Evolutionary conservation across 2,888 invertebrate species (phyloP).

Genomic region (Drosophila vallismaia): DNA sequence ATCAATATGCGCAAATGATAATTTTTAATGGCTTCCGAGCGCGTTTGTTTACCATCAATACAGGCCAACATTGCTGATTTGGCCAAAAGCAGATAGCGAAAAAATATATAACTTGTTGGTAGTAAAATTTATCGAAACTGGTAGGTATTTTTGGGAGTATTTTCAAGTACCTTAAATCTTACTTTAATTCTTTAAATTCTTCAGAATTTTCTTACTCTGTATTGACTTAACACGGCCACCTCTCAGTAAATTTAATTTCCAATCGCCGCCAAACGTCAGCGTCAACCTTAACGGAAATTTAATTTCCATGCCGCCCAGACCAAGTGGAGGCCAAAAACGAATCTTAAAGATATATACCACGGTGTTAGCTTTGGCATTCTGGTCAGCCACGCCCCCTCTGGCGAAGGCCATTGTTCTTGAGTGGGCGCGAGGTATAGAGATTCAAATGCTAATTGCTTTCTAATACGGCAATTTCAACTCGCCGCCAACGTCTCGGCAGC

Average conservation of each 20-base stretch:
- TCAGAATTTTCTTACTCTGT: conserved; percentile 17
- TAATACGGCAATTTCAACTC: conserved; percentile 78
- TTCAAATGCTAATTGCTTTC: conserved; percentile 82
- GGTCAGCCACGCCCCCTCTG: conserved; percentile 24
- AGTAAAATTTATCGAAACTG: background rate
- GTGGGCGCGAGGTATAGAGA: conserved; percentile 48
- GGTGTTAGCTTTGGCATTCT: background rate
- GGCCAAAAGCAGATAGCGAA: conserved; percentile 43
- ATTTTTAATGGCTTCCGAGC: conserved; percentile 81
- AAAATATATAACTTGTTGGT: background rate
- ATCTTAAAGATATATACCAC: conserved; percentile 5
- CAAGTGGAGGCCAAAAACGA: conserved; percentile 3
- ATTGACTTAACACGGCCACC: conserved; percentile 60
- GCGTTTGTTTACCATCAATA: conserved; percentile 73
- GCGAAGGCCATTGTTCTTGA: conserved; percentile 45
- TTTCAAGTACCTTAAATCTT: background rate
- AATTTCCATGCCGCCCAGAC: conserved; percentile 64
- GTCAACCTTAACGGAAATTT: conserved; percentile 75
- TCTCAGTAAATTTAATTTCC: conserved; percentile 72
- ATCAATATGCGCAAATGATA: conserved; percentile 80
- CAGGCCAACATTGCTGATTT: conserved; percentile 72
- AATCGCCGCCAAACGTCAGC: conserved; percentile 42
- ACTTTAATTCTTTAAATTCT: background rate
- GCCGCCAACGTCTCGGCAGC: conserved; percentile 54
- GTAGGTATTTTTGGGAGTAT: background rate